phyloP scores from a whole-genome alignment of 1,140 invertebrate species.

The fruit fly (Drosophila melanogaster) region DNA sequence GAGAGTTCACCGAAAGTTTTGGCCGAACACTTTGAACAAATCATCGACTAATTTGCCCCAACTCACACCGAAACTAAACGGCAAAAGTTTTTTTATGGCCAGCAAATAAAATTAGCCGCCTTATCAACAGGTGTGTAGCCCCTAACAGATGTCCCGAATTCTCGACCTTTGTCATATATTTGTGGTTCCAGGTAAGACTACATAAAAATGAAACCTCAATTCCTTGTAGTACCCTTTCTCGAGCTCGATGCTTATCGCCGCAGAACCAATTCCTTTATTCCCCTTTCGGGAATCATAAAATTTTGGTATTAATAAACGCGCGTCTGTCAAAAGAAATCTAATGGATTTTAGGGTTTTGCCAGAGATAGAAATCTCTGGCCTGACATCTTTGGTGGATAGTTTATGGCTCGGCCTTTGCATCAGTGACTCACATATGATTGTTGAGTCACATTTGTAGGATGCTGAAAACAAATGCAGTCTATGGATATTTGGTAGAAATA shows the following conservation, averaged over 20 bases:
- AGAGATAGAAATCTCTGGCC: conserved; percentile 66
- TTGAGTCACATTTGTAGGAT: conserved; percentile 33
- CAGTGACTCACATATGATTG: conserved; percentile 36
- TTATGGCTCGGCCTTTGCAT: conserved; percentile 46
- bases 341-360: conserved; percentile 54
- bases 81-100: conserved; percentile 47
- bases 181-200: conserved; percentile 36
- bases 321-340: conserved; percentile 70
- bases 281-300: conserved; percentile 60
- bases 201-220: conserved; percentile 47
- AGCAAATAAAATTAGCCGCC: conserved; percentile 67
- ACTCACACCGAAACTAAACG: conserved; percentile 16
- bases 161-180: conserved; percentile 52
- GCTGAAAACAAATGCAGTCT: not conserved
- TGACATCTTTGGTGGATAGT: conserved; percentile 59
- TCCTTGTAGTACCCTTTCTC: conserved; percentile 64
- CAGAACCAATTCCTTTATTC: conserved; percentile 37
- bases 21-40: conserved; percentile 37
- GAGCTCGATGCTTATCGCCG: conserved; percentile 57
- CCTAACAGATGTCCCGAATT: conserved; percentile 60
- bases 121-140: conserved; percentile 70
- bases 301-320: conserved; percentile 77
- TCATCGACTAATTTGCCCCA: conserved; percentile 60
- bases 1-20: conserved; percentile 14
- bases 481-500: conserved; percentile 4